Base-by-base conservation (phyloP, 2,888 invertebrate species). In the Tinea semifulvella region DNA sequence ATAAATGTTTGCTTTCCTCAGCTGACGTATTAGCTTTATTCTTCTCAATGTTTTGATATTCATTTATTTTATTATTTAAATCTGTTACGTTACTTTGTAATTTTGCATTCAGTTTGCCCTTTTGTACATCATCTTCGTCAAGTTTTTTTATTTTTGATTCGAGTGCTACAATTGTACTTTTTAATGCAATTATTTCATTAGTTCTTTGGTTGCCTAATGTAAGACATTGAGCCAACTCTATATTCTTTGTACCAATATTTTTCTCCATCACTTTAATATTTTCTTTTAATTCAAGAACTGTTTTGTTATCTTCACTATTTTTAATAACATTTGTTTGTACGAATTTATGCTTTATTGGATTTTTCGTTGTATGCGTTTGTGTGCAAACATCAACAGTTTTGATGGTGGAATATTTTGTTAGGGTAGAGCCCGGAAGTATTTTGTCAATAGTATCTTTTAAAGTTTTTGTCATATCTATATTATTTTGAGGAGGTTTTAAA, bases 1-100 rank as follows among this genome's bases (percentile, higher is more conserved):
- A 48, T 46, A 84, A 64, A 17, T 65, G 59, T 48, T 81, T 75
- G 22, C 69, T 72, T 53, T 84, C 79, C 48, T 79, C 72, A 35
- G 63, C 56, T n/a, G 60, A 61, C 40, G 70, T 63, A 36, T 63
- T 62, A 11, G 52, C 53, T 47, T 59, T 58, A 40, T 51, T 57
- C 17, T 50, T 56, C 53, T 69, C 59, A n/a, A 46, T 39, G 1
- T 48, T 45, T 49, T 61, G 65, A 44, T 44, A 48, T 20, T 55
- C 56, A 44, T 53, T 53, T 2, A 65, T 51, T 59, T 65, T 60
- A 47, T 50, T 63, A 56, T 50, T 68, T 52, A 63, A 58, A 27
- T 55, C 60, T 14, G 64, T 56, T 40, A 66, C 52, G 39, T 53
- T 55, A 25, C 45, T 48, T 26, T 61, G 65, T 27, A 72, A 53